A percentile compares a stretch with the other conserved stretches of the same genome.
These are phyloP conservation scores for Drosophila recens DNA, from an alignment of 2,888 invertebrate species.

Conservation along the genomic window DNA sequence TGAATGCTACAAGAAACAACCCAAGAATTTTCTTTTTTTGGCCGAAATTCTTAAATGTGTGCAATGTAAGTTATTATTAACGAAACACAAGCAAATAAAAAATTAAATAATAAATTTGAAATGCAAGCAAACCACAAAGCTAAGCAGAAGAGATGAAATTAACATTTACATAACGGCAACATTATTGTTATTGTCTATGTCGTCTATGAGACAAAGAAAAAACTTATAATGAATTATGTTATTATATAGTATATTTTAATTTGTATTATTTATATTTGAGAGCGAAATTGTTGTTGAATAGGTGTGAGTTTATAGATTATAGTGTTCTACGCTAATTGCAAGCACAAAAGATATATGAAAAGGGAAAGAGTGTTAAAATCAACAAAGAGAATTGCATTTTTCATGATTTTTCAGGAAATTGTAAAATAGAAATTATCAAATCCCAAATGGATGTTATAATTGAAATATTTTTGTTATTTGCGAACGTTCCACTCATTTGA, in stretches of 20 bases:
- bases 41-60: constrained; percentile 51
- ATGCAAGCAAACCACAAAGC: constrained; percentile 30
- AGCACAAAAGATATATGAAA: constrained; percentile 58
- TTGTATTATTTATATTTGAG: constrained; percentile 20
- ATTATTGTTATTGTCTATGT: constrained; percentile 20
- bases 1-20: constrained; percentile 38
- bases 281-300: constrained; percentile 11
- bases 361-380: constrained; percentile 24
- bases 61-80: constrained; percentile 64
- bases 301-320: constrained; percentile 20
- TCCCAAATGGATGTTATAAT: constrained; percentile 9
- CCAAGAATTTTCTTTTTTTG: constrained; percentile 47
- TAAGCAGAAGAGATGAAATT: constrained; percentile 20
- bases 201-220: constrained; percentile 15
- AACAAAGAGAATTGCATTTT: constrained; percentile 34
- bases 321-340: constrained; percentile 27
- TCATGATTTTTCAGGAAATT: constrained; percentile 33
- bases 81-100: constrained; percentile 41
- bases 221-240: constrained; percentile 25
- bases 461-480: constrained; percentile 33
- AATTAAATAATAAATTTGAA: constrained; percentile 30
- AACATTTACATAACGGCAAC: constrained; percentile 15
- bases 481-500: constrained; percentile 39
- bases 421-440: constrained; percentile 18
- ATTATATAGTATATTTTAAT: constrained; percentile 30